These are phyloP conservation scores for Chymomyza procnemis DNA, from an alignment of 2,888 invertebrate genomes.

Conservation along the genomic window DNA sequence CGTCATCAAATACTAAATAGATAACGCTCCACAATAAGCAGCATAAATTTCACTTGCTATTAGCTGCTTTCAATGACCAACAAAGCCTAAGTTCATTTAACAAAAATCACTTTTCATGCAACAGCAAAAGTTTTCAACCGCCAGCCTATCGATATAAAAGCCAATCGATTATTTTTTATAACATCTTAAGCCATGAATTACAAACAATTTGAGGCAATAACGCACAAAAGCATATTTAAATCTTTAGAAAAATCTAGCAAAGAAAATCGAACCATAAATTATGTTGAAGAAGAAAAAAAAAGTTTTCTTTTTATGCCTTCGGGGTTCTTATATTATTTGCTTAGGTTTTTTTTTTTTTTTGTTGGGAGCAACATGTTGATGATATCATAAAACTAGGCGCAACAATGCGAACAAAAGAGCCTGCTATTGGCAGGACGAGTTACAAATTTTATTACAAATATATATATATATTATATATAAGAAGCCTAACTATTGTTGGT, in stretches of 20 bases:
- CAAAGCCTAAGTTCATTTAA: no score
- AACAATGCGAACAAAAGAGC: neutral
- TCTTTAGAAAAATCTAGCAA: neutral
- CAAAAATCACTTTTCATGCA: no score
- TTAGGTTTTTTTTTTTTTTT: neutral
- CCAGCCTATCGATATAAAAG: no score
- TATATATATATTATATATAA: neutral
- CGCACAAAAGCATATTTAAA: slow-evolving; percentile 3
- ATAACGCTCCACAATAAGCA: no score
- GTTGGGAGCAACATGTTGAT: slow-evolving; percentile 26
- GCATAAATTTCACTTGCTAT: no score
- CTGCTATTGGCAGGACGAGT: slow-evolving; percentile 1
- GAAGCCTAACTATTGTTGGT: neutral
- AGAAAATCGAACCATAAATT: neutral
- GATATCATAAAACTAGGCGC: slow-evolving; percentile 41
- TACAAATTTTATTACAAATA: neutral
- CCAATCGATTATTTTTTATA: no score
- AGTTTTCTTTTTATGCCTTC: neutral
- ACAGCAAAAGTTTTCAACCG: neutral
- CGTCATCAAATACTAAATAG: no score
- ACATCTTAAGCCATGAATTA: neutral
- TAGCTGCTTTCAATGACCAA: no score
- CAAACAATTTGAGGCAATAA: neutral
- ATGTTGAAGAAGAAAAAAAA: neutral
- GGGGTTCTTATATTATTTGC: neutral